These are phyloP conservation scores for Gnathonemus echidnorhynchus DNA, from an alignment of 2,113 vertebrate genomes.

Conservation along the genomic window DNA sequence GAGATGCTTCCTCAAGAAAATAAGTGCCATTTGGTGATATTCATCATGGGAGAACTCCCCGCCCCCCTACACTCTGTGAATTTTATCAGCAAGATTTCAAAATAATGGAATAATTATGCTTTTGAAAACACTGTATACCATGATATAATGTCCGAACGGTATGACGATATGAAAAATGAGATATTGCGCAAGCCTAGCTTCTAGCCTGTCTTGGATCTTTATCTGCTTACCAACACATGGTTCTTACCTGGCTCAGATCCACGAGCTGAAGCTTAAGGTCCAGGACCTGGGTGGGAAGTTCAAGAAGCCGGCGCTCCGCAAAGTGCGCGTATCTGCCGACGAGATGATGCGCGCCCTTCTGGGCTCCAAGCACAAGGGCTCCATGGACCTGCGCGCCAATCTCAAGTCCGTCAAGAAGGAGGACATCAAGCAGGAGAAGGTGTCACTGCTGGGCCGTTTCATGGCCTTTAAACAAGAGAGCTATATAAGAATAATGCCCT, in stretches of 20 bases:
- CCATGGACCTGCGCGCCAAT: conserved; percentile 92
- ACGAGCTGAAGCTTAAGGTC: conserved; percentile 90
- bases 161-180: background rate
- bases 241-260: conserved; percentile 61
- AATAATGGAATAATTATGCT: background rate
- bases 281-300: conserved; percentile 92
- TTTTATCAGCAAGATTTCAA: background rate
- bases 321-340: conserved; percentile 88
- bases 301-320: conserved; percentile 83
- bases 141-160: background rate
- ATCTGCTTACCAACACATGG: background rate
- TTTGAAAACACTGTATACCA: background rate
- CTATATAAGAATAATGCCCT: background rate
- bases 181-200: background rate
- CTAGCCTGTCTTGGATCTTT: background rate
- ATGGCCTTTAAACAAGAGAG: background rate
- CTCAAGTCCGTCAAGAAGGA: conserved; percentile 99
- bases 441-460: conserved; percentile 18
- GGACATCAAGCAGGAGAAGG: conserved; percentile 84
- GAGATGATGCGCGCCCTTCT: conserved; percentile 95
- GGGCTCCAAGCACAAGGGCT: conserved; percentile 97
- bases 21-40: background rate
- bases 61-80: background rate
- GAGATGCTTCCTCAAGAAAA: background rate
- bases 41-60: background rate